These are phyloP conservation scores for Myiozetetes cayanensis DNA, from an alignment of 2,113 vertebrate species.

Conservation along the genomic window DNA sequence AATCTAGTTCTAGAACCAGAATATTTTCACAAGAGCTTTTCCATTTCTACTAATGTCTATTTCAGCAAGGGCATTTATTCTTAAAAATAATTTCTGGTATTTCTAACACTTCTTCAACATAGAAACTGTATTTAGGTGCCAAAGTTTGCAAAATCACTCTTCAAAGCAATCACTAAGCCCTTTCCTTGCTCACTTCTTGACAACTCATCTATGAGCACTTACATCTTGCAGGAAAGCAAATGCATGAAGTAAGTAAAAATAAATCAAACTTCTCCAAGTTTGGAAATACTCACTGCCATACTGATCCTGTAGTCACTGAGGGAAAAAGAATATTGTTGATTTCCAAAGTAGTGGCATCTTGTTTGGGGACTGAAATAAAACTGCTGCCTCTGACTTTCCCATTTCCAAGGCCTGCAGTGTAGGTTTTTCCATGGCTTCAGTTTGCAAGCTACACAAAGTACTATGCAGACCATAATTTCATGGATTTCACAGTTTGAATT, in stretches of 20 bases:
- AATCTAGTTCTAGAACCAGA: not conserved
- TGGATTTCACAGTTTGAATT: not conserved
- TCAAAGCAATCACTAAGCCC: not conserved
- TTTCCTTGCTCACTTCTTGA: not conserved
- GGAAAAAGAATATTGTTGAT: not conserved
- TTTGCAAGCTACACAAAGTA: not conserved
- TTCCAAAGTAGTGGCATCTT: not conserved
- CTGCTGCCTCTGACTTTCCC: not conserved
- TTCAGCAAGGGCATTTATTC: not conserved
- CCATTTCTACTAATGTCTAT: not conserved
- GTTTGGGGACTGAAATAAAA: not conserved
- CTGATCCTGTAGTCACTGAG: not conserved
- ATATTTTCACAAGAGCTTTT: not conserved
- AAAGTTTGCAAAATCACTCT: not conserved
- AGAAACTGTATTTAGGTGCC: not conserved
- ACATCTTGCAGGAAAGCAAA: not conserved
- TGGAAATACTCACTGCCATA: not conserved
- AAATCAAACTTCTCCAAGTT: not conserved
- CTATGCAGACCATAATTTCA: accelerated
- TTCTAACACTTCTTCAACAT: not conserved
- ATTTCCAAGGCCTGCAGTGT: not conserved
- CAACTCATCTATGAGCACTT: not conserved
- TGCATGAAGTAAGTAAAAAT: not conserved
- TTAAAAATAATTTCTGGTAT: not conserved
- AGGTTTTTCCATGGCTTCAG: not conserved